These are phyloP conservation scores for Craniophora ligustri DNA, from an alignment of 2,888 invertebrate genomes.

Conservation along the genomic window DNA sequence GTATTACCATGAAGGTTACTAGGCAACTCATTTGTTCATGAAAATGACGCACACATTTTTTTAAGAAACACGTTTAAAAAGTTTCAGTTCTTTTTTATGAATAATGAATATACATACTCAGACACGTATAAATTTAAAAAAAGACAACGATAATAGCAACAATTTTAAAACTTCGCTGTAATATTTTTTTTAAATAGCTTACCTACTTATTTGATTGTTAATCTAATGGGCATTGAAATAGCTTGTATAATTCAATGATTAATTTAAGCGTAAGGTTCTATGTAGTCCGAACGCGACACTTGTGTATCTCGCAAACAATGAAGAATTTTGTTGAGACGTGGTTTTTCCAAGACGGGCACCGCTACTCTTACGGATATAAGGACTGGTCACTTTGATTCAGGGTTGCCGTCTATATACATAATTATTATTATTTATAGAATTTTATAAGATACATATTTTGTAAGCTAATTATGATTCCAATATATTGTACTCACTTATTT, in stretches of 20 bases:
- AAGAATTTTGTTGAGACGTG: slow-evolving; percentile 58
- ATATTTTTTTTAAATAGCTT: too few species aligned
- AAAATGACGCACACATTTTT: background rate
- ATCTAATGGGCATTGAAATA: background rate
- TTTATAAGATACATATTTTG: too few species aligned
- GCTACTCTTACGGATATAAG: slow-evolving; percentile 54
- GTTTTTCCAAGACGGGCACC: slow-evolving; percentile 61
- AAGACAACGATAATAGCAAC: too few species aligned
- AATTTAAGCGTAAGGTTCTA: slow-evolving; percentile 23
- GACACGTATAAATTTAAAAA: too few species aligned
- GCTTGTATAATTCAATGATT: slow-evolving; percentile 25
- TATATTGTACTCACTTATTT: too few species aligned
- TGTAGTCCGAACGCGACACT: slow-evolving; percentile 18
- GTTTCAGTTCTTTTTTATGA: too few species aligned
- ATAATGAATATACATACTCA: too few species aligned
- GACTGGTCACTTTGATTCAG: slow-evolving; percentile 30
- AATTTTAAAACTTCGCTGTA: too few species aligned
- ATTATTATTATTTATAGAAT: too few species aligned
- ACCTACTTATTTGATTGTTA: background rate
- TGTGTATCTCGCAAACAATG: slow-evolving; percentile 35
- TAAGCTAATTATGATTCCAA: too few species aligned
- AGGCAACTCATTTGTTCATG: slow-evolving; percentile 39
- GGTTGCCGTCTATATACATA: slow-evolving; percentile 11
- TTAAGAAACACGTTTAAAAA: too few species aligned
- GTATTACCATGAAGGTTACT: slow-evolving; percentile 33